Evolutionary conservation across 2,797 vertebrate genomes (phyloP), one percentile per base, ranked within the genome.

Genomic region (Danio albolineatus): DNA sequence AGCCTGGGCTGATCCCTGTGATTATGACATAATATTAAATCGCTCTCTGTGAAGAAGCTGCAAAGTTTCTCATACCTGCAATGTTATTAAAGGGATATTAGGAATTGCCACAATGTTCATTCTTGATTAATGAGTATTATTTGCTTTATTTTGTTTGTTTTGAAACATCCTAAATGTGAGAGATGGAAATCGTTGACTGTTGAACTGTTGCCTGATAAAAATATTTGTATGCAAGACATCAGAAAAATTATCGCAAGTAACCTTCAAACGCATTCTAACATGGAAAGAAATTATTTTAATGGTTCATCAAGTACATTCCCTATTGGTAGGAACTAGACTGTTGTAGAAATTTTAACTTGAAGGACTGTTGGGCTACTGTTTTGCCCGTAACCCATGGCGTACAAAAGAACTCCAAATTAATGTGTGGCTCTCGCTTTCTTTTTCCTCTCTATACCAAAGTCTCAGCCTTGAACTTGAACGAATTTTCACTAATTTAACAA

Each of bases 11-110:
- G 51, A 78, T 73, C 75, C 54, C 54, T 60, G 16, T 73, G 38
- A 57, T 78, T 59, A 82, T 66, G 54, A 73, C 69, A 67, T 73
- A 16, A 53, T 28, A 66, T 77, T 59, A 82, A 79, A 82, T 49
- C 43, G 43, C n/a, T 62, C 51, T 57, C 51, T 54, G 19, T 46
- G 67, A 39, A 46, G 49, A 51, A 67, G 44, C 53, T 28, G 54
- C 76, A 54, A 78, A 72, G 19, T 46, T 48, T 65, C 41, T 65
- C 16, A 79, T 79, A 64, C 69, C 60, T 65, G 49, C 39, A 65
- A 54, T 39, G 4, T 62, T 72, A 44, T 72, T 56, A 43, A 60
- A 56, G 19, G 4, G 6, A 28, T 12, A 39, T 51, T 61, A 60
- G 60, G 17, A 78, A 78, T 70, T 41, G 36, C 17, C 46, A 21